Evolutionary conservation across 2,113 vertebrate species (phyloP).

Genomic region (Hystrix brachyura): DNA sequence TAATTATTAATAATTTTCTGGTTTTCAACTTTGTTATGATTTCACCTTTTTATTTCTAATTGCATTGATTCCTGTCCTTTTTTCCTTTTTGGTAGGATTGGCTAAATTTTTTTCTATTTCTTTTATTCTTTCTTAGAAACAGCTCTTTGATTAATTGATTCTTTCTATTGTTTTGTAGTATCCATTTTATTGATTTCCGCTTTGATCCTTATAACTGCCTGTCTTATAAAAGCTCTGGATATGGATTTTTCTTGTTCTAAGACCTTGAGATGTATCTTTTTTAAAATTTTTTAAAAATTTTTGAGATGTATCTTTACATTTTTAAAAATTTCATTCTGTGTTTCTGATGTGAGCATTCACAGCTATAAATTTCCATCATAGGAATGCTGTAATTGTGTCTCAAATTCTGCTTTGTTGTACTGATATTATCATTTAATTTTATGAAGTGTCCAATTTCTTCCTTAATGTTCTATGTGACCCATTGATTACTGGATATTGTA

Average conservation of each 20-base stretch:
- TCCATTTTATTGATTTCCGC: not conserved
- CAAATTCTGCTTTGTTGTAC: not conserved
- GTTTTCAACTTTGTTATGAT: not conserved
- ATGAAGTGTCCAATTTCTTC: not conserved
- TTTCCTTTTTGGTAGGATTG: not conserved
- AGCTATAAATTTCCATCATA: not conserved
- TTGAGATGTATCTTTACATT: not conserved
- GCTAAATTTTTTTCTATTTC: not conserved
- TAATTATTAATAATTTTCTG: not conserved
- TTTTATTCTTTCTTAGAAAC: not conserved
- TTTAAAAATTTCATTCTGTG: not conserved
- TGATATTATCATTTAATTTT: not conserved
- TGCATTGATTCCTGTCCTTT: not conserved
- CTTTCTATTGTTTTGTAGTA: not conserved
- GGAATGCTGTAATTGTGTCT: not conserved
- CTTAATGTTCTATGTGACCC: not conserved
- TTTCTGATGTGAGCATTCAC: not conserved
- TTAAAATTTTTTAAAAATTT: no score
- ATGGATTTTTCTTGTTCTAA: not conserved
- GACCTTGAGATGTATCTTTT: not conserved
- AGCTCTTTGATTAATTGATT: not conserved
- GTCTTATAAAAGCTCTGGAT: not conserved
- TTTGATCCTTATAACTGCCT: not conserved
- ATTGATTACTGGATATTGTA: not conserved
- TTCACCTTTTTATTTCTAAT: not conserved